A percentile compares a stretch with the other conserved stretches of the same genome.
Evolutionary conservation across 2,888 invertebrate species (phyloP).

Genomic region (Xestoiulus laeticollis): DNA sequence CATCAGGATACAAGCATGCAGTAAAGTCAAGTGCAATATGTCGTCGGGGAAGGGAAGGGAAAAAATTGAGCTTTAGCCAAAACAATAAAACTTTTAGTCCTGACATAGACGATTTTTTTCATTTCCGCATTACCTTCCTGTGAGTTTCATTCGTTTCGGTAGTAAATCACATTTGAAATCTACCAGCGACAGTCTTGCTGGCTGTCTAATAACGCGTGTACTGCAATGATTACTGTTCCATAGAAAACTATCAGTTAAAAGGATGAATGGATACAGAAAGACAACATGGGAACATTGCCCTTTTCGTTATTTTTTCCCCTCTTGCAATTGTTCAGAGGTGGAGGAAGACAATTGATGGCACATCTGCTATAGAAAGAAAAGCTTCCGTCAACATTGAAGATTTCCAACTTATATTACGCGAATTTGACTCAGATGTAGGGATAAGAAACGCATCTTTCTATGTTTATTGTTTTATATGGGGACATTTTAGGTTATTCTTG

Average conservation of each 20-base stretch:
- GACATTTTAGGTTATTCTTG: neutral
- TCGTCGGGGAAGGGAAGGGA: neutral
- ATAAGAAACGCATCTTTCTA: neutral
- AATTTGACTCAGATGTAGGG: neutral
- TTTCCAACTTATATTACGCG: neutral
- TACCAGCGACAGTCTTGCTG: neutral
- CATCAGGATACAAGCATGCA: neutral
- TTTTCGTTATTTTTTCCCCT: neutral
- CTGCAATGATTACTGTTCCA: neutral
- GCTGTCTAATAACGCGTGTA: neutral
- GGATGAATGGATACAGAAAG: constrained; percentile 3
- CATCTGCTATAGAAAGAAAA: neutral
- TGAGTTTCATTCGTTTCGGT: neutral
- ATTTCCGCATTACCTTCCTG: constrained; percentile 34
- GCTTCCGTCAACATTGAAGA: neutral
- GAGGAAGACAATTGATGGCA: constrained; percentile 1
- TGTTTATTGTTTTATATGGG: neutral
- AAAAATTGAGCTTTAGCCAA: neutral
- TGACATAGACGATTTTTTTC: neutral
- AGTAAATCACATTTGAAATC: constrained; percentile 1
- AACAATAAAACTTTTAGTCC: constrained; percentile 22
- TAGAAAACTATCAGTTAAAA: neutral
- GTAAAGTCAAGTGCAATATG: constrained; percentile 37
- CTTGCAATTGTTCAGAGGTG: neutral
- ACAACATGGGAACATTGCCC: constrained; percentile 29